A percentile compares a stretch with the other conserved stretches of the same genome.
Evolutionary conservation across 2,113 vertebrate genomes (phyloP).

Genomic region (Bungarus multicinctus): DNA sequence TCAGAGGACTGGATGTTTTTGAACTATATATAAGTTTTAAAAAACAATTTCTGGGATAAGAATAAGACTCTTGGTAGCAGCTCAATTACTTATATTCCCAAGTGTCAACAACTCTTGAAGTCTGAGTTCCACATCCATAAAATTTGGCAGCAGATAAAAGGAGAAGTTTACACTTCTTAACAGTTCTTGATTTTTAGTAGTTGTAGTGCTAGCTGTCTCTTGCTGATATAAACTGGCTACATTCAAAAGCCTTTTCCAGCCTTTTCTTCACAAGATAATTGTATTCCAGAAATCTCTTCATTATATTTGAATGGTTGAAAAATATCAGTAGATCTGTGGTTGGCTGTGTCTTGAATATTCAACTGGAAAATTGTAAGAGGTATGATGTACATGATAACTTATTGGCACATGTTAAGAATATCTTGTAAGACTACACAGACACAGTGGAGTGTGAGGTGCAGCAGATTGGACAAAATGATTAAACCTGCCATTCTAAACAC

Average conservation of each 20-base stretch:
- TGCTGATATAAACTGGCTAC: background rate
- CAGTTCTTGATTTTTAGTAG: background rate
- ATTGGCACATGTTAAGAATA: background rate
- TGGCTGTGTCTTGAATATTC: background rate
- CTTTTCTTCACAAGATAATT: background rate
- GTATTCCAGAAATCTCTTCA: background rate
- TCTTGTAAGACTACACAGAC: background rate
- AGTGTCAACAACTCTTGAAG: background rate
- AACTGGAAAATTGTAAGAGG: background rate
- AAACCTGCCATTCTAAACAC: background rate
- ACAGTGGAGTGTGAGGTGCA: background rate
- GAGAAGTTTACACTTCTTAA: background rate
- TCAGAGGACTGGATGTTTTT: background rate
- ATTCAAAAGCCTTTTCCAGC: background rate
- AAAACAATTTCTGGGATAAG: background rate
- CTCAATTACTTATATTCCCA: background rate
- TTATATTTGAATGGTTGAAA: background rate
- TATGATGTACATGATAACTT: background rate
- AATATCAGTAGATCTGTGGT: background rate
- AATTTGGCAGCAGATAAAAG: background rate
- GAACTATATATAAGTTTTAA: background rate
- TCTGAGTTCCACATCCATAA: background rate
- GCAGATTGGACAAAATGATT: background rate
- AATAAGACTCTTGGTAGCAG: background rate
- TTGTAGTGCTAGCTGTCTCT: background rate